phyloP scores from a whole-genome alignment of 2,113 vertebrate species.

The Prinia subflava region DNA sequence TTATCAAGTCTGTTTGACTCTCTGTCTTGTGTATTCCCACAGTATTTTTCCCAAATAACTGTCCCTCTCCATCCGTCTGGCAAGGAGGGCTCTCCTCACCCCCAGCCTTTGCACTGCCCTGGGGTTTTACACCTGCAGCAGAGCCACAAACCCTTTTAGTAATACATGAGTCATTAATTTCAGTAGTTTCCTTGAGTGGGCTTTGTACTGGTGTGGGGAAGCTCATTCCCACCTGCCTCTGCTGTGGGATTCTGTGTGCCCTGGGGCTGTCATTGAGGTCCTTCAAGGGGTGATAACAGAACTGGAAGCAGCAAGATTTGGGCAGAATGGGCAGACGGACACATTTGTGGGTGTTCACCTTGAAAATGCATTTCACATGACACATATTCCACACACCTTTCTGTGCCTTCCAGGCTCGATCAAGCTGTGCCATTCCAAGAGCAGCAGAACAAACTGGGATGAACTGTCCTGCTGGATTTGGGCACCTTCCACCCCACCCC shows the following conservation, averaged over 20 bases:
- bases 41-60: not conserved
- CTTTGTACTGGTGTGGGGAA: not conserved
- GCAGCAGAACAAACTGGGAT: not conserved
- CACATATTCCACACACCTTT: fast-evolving
- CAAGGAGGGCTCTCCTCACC: not conserved
- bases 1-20: no score
- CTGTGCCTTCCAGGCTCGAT: fast-evolving
- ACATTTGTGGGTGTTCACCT: fast-evolving
- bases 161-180: not conserved
- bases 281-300: not conserved
- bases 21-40: no score
- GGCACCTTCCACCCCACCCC: not conserved
- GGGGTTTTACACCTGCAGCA: not conserved
- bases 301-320: not conserved
- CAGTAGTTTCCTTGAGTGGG: not conserved
- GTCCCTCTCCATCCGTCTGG: not conserved
- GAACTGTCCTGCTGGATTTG: no score
- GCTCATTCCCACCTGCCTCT: not conserved
- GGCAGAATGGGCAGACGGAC: not conserved
- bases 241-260: not conserved
- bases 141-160: not conserved
- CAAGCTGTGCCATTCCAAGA: fast-evolving
- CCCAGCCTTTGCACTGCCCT: not conserved
- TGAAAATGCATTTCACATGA: not conserved
- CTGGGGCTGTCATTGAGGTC: not conserved